These are phyloP conservation scores for Oenanthe melanoleuca DNA, from an alignment of 2,113 vertebrate species.

Conservation along the genomic window DNA sequence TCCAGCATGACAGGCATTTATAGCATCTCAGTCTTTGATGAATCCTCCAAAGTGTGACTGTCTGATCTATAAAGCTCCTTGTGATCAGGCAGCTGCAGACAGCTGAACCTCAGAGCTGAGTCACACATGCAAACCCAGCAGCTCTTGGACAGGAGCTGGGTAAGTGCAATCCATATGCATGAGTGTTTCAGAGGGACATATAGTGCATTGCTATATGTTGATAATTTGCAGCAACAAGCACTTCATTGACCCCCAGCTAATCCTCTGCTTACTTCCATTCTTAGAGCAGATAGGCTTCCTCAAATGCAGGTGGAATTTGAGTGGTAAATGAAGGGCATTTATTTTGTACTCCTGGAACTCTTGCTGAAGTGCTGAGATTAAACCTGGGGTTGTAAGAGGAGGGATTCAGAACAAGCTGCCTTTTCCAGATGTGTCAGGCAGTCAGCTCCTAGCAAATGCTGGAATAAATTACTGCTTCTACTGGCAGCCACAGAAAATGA, in stretches of 20 bases:
- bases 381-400: not conserved
- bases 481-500: not conserved
- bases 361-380: not conserved
- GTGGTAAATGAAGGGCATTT: not conserved
- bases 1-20: not conserved
- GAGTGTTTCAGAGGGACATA: not conserved
- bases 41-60: not conserved
- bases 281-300: not conserved
- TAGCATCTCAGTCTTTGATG: not conserved
- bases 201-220: not conserved
- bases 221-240: not conserved
- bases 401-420: not conserved
- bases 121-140: not conserved
- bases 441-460: not conserved
- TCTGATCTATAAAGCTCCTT: not conserved
- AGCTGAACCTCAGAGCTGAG: not conserved
- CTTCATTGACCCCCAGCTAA: not conserved
- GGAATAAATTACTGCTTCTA: not conserved
- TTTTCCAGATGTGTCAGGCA: not conserved
- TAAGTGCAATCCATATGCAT: not conserved
- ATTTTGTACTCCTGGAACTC: not conserved
- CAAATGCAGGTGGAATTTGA: not conserved
- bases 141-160: not conserved
- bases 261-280: not conserved
- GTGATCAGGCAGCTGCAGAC: not conserved